These are phyloP conservation scores for Rhopalosiphum maidis DNA, from an alignment of 1,140 invertebrate species.

Conservation along the genomic window DNA sequence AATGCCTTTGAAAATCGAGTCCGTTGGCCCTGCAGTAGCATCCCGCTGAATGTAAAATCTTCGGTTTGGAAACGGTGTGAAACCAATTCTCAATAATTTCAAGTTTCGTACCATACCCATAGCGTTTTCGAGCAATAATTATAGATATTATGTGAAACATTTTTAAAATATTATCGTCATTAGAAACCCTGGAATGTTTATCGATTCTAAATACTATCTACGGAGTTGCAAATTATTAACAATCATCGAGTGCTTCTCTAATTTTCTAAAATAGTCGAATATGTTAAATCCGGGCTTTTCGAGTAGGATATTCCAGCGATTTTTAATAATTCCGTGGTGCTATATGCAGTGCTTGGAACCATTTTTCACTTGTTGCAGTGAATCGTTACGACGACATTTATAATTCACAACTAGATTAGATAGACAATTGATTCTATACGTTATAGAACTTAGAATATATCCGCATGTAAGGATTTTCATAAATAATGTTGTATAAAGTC, in stretches of 20 bases:
- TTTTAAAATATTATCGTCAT: background rate
- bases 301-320: too few relatives aligned
- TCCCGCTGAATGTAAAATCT: background rate
- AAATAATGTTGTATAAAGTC: background rate
- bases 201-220: background rate
- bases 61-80: background rate
- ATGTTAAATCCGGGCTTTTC: background rate
- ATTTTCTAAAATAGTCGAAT: too few relatives aligned
- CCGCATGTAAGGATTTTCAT: background rate
- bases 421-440: background rate
- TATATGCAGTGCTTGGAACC: background rate
- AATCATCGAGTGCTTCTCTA: background rate
- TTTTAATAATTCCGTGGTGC: too few relatives aligned
- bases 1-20: background rate
- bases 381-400: background rate
- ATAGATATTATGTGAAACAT: background rate
- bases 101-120: background rate
- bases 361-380: background rate
- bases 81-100: background rate
- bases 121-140: background rate
- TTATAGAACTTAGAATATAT: background rate
- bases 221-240: background rate
- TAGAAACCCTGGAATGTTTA: background rate
- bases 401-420: background rate
- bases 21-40: background rate